Evolutionary conservation across 2,113 vertebrate genomes (phyloP).

Genomic region (Rhizomys pruinosus): DNA sequence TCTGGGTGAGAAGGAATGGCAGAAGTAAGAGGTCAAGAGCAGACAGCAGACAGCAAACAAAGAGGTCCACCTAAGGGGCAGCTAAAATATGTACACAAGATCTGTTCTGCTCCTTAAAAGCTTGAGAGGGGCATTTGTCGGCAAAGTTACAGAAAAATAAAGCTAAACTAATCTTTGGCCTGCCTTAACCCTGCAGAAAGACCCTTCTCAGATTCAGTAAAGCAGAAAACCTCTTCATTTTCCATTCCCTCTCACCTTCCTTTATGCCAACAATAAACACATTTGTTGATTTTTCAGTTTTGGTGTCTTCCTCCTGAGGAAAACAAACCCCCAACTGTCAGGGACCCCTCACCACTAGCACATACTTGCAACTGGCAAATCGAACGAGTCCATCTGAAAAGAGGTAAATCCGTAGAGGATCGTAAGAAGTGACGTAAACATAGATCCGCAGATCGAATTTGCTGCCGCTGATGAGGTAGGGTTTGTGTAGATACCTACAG

Average conservation of each 20-base stretch:
- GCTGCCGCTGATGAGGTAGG: constrained; percentile 98
- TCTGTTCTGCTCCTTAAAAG: too few relatives aligned
- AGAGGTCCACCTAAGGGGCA: neutral
- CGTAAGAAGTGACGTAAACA: constrained; percentile 95
- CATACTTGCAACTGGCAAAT: constrained; percentile 99
- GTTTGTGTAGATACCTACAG: constrained; percentile 95
- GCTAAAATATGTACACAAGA: neutral
- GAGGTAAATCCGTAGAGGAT: constrained; percentile 96
- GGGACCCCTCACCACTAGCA: constrained; percentile 37
- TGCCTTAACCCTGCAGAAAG: too few relatives aligned
- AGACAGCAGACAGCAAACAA: neutral
- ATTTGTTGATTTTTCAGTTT: neutral
- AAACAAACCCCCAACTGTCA: neutral
- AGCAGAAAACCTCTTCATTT: constrained; percentile 23
- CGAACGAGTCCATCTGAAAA: constrained; percentile 97
- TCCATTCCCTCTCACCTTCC: neutral
- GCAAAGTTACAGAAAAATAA: constrained; percentile 14
- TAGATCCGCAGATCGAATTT: constrained; percentile 99
- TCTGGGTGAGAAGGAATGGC: constrained; percentile 80
- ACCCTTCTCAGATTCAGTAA: neutral
- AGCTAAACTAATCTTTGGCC: constrained; percentile 7
- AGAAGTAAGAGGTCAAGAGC: neutral
- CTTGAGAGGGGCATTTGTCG: neutral
- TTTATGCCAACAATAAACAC: neutral
- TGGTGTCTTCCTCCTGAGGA: neutral